Conservation (phyloP, 2,888 invertebrate species). For the Seira musarum region DNA sequence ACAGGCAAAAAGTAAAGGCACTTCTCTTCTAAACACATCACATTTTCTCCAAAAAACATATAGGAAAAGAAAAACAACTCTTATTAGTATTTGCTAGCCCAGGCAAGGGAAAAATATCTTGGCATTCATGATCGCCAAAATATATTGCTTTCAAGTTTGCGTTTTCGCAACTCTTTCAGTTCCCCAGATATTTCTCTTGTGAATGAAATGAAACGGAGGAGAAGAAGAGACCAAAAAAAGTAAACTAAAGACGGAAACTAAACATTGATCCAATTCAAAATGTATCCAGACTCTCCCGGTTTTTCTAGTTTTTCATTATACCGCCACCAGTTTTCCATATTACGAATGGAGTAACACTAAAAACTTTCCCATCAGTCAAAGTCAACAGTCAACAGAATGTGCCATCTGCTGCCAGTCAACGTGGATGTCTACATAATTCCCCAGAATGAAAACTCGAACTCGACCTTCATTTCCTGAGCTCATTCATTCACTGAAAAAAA, state of each 20-base stretch:
- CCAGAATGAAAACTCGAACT: not conserved
- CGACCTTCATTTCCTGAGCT: not conserved
- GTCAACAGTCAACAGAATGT: constrained; percentile 35
- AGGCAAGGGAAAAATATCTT: not conserved
- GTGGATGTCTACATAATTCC: constrained; percentile 14
- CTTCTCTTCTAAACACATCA: not conserved
- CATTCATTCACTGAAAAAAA: not conserved
- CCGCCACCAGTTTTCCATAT: not conserved
- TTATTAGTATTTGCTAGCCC: not conserved
- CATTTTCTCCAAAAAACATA: not conserved
- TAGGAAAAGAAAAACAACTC: constrained; percentile 1
- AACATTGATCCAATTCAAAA: not conserved
- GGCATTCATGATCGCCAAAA: not conserved
- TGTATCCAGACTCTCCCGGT: not conserved
- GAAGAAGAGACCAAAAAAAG: not conserved
- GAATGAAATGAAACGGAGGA: too few relatives aligned
- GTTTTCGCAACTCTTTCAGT: not conserved
- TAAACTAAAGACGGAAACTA: not conserved
- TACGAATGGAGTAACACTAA: not conserved
- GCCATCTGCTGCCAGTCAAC: constrained; percentile 49
- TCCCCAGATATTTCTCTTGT: too few relatives aligned
- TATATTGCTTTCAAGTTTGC: constrained; percentile 8
- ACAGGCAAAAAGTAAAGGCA: constrained; percentile 23
- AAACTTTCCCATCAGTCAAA: constrained; percentile 47
- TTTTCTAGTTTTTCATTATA: not conserved